Evolutionary conservation across 2,888 invertebrate genomes (phyloP).

Genomic region (Latheticus oryzae): DNA sequence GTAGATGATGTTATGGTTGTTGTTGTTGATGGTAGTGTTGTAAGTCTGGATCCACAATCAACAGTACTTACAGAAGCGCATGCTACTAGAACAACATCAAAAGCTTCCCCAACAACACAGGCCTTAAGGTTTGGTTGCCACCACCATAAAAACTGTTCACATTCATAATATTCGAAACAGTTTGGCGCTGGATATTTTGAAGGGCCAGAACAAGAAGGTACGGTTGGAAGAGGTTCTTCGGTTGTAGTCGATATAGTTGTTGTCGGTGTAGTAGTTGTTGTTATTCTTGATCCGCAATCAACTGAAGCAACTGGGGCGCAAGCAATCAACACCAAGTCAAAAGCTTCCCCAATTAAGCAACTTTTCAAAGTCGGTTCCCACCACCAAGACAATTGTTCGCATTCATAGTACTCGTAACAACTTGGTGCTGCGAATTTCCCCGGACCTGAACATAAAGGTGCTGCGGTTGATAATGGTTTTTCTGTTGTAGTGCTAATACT

Average conservation of each 20-base stretch:
- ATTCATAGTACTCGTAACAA: conserved; percentile 12
- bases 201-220: conserved; percentile 6
- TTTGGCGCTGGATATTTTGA: conserved; percentile 10
- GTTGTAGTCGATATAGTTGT: conserved; percentile 4
- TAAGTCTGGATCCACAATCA: neutral
- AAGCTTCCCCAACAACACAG: conserved; percentile 12
- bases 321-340: neutral
- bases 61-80: neutral
- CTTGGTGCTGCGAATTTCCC: neutral
- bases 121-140: conserved; percentile 11
- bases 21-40: neutral
- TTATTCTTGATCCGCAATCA: neutral
- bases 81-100: neutral
- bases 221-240: neutral
- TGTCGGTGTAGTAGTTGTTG: neutral
- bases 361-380: neutral
- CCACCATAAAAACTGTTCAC: conserved; percentile 31
- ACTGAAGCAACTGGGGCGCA: neutral
- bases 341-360: conserved; percentile 8
- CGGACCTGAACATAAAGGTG: neutral
- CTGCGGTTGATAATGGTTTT: neutral
- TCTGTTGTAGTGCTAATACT: neutral
- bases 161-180: conserved; percentile 33
- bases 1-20: neutral
- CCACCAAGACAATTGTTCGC: conserved; percentile 1